phyloP scores from a whole-genome alignment of 53 echinoderm and acorn worm genomes.

The Holothuria leucospilota region DNA sequence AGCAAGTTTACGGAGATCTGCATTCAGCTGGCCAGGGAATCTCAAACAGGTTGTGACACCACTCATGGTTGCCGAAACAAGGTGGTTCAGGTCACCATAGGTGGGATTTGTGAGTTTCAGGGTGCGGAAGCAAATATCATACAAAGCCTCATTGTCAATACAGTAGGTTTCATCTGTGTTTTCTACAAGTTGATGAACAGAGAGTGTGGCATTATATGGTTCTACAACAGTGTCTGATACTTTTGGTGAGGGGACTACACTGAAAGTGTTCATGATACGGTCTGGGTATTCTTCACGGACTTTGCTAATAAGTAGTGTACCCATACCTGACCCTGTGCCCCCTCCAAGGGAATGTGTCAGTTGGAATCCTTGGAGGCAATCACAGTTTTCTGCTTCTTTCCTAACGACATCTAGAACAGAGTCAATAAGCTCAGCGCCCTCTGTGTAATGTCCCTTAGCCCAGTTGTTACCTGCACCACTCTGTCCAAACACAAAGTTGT shows the following conservation, averaged over 20 bases:
- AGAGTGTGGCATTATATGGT: conserved; percentile 94
- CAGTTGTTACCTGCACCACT: conserved; percentile 97
- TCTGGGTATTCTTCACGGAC: conserved; percentile 93
- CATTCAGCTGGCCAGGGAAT: conserved; percentile 80
- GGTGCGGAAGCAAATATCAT: conserved; percentile 98
- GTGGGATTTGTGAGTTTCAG: conserved; percentile 95
- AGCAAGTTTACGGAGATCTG: conserved; percentile 78
- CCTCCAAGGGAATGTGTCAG: conserved; percentile 94
- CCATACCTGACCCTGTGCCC: conserved; percentile 95
- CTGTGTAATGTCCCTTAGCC: conserved; percentile 97
- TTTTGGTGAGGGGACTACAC: conserved; percentile 95
- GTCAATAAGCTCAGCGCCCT: conserved; percentile 96
- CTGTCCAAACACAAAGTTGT: conserved; percentile 98
- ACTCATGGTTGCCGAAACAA: conserved; percentile 91
- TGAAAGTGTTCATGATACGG: conserved; percentile 89
- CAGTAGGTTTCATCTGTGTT: conserved; percentile 90
- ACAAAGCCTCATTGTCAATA: conserved; percentile 96
- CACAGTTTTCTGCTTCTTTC: conserved; percentile 88
- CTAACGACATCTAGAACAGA: conserved; percentile 89
- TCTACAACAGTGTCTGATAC: conserved; percentile 98
- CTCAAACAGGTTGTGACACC: conserved; percentile 92
- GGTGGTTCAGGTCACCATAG: conserved; percentile 87
- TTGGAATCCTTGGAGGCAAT: conserved; percentile 94
- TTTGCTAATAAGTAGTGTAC: conserved; percentile 88
- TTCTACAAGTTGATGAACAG: conserved; percentile 91